Base-by-base conservation (phyloP, 1,140 invertebrate genomes). In the Caenorhabditis brenneri region DNA sequence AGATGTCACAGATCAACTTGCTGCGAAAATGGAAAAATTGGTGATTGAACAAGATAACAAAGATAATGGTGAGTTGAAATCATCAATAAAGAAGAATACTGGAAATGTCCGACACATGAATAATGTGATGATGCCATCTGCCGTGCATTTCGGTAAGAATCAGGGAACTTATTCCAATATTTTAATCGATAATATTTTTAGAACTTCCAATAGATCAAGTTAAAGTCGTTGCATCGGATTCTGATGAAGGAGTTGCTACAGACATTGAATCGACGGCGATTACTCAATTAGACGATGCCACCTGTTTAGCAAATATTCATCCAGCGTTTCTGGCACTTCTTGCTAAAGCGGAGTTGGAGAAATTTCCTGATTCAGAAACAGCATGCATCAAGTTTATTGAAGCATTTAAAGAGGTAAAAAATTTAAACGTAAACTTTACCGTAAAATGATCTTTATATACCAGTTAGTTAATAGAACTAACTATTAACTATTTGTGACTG, bases 251-350 rank as follows among this genome's bases (percentile, higher is more conserved):
- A 42, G 36, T 74, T 22, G 65, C 65, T 2, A 36, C 65, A 16
- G 65, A 74, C 42, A 74, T 74, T 24, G 65, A 80, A 15, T 80
- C 49, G 2, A 80, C 46, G 0, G 49, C 49, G 15, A 10, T 80
- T 19, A 10, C 78, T n/a, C 78, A 51, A 10, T 33, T 80, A 27
- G 49, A 80, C 19, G 49, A 51, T 80, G 78, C 46, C 15, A 58
- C 53, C n/a, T 81, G 22, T 55, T 24, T 58, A 3, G 48, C 36
- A 49, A 36, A 82, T 24, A 83, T 83, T 65, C 82, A 83, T 80
- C 74, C 65, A 5, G 74, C 36, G 0, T 83, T 83, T 27, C 10
- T 65, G 10, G 33, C 39, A 12, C 36, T 83, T 4, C 12, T 39
- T 5, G 51, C 74, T 3, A 19, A 39, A 24, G 39, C 58, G n/a